phyloP scores from a whole-genome alignment of 2,797 vertebrate genomes.

The Selene dorsalis region DNA sequence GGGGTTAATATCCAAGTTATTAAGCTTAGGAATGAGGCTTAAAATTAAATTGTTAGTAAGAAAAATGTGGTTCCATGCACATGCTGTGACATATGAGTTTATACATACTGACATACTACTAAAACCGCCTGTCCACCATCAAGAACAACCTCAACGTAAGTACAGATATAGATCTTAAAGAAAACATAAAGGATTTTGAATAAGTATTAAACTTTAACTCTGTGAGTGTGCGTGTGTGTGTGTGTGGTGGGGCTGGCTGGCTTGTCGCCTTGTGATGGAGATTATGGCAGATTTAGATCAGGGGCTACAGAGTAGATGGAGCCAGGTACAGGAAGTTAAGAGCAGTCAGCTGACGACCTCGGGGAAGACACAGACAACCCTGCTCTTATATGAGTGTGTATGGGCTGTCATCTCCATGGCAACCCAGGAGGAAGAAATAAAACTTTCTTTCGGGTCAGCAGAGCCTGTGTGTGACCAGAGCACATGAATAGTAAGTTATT shows the following conservation, averaged over 20 bases:
- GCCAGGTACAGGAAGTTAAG: slow-evolving; percentile 57
- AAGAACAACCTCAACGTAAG: background rate
- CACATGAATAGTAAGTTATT: slow-evolving; percentile 18
- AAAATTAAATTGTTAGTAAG: background rate
- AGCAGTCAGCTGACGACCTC: slow-evolving; percentile 61
- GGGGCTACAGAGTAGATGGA: slow-evolving; percentile 52
- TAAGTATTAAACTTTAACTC: background rate
- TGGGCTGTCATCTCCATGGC: slow-evolving; percentile 35
- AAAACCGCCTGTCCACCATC: background rate
- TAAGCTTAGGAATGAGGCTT: background rate
- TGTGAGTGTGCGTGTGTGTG: background rate
- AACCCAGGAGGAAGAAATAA: slow-evolving; percentile 28
- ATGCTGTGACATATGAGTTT: no score
- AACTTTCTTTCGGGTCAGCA: slow-evolving; percentile 2
- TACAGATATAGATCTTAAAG: background rate
- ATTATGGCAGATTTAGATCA: slow-evolving; percentile 77
- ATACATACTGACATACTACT: no score
- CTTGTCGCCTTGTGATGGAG: slow-evolving; percentile 68
- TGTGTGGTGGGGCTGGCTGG: slow-evolving; percentile 16
- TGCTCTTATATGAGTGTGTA: slow-evolving; percentile 5
- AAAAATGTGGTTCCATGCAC: no score
- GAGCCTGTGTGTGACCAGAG: slow-evolving; percentile 16
- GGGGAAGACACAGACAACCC: slow-evolving; percentile 13
- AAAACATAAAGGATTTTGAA: background rate
- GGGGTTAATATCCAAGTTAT: background rate